phyloP scores from a whole-genome alignment of 2,113 vertebrate genomes.

The Solea solea region DNA sequence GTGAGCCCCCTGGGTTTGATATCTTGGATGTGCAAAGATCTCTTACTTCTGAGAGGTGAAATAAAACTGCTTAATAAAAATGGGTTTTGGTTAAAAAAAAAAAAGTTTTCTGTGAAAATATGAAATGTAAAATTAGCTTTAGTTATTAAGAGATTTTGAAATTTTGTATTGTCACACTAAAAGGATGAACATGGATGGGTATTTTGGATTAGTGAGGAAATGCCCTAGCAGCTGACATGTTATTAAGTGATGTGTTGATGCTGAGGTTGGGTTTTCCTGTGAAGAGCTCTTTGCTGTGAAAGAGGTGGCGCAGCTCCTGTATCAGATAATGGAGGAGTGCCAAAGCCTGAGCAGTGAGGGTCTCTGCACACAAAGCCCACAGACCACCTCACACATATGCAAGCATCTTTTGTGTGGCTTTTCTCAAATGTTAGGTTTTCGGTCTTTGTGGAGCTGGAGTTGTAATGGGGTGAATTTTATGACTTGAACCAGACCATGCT shows the following conservation, averaged over 20 bases:
- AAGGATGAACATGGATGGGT: slow-evolving; percentile 47
- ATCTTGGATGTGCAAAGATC: slow-evolving; percentile 77
- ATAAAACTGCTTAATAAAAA: slow-evolving; percentile 42
- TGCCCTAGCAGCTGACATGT: slow-evolving; percentile 43
- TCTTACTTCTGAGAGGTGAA: slow-evolving; percentile 58
- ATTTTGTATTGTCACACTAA: slow-evolving; percentile 60
- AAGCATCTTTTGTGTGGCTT: slow-evolving; percentile 50
- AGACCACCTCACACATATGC: slow-evolving; percentile 25
- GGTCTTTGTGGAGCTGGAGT: slow-evolving; percentile 29
- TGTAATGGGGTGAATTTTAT: slow-evolving; percentile 1
- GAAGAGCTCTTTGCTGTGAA: slow-evolving; percentile 32
- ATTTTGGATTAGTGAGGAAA: slow-evolving; percentile 51
- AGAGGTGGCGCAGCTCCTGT: slow-evolving; percentile 8
- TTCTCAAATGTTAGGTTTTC: slow-evolving; percentile 49
- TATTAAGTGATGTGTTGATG: slow-evolving; percentile 24
- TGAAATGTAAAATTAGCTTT: slow-evolving; percentile 62
- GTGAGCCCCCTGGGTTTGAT: slow-evolving; percentile 61
- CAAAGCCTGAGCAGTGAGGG: slow-evolving; percentile 29
- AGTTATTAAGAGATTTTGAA: slow-evolving; percentile 45
- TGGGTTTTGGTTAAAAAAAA: slow-evolving; percentile 41
- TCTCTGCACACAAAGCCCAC: slow-evolving; percentile 33
- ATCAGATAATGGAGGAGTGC: slow-evolving; percentile 15
- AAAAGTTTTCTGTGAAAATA: slow-evolving; percentile 71
- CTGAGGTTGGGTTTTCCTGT: slow-evolving; percentile 23
- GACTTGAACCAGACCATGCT: slow-evolving; percentile 40